Evolutionary conservation across 2,888 invertebrate genomes (phyloP).

Genomic region (Sisyra terminalis): DNA sequence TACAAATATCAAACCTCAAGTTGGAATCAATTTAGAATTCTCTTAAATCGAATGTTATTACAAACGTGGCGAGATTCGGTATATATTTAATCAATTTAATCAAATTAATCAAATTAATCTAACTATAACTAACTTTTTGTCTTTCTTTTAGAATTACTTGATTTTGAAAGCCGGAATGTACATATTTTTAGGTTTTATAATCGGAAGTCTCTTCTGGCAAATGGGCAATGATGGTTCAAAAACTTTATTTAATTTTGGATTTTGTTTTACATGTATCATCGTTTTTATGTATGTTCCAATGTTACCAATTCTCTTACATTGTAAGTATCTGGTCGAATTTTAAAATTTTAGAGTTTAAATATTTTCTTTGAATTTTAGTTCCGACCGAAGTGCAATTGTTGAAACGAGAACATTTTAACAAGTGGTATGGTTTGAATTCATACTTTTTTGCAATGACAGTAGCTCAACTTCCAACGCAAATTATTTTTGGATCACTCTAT

Average conservation of each 20-base stretch:
- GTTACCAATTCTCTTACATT: slow-evolving; percentile 64
- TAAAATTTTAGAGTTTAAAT: slow-evolving; percentile 3
- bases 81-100: slow-evolving; percentile 13
- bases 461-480: slow-evolving; percentile 55
- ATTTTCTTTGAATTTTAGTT: slow-evolving; percentile 31
- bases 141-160: slow-evolving; percentile 44
- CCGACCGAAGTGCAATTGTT: slow-evolving; percentile 60
- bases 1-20: slow-evolving; percentile 27
- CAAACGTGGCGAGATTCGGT: slow-evolving; percentile 64
- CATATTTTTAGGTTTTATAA: slow-evolving; percentile 46
- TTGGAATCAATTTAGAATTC: slow-evolving; percentile 47
- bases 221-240: slow-evolving; percentile 71
- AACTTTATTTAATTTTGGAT: slow-evolving; percentile 70
- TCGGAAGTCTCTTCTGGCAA: slow-evolving; percentile 51
- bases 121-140: not conserved
- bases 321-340: slow-evolving; percentile 34
- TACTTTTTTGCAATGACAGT: slow-evolving; percentile 60
- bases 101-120: not conserved
- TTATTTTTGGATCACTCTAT: slow-evolving; percentile 49
- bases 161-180: slow-evolving; percentile 51
- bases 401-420: slow-evolving; percentile 70
- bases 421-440: slow-evolving; percentile 67
- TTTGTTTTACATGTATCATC: slow-evolving; percentile 63
- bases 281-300: slow-evolving; percentile 67
- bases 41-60: slow-evolving; percentile 51